phyloP scores from a whole-genome alignment of 2,797 vertebrate species.

The Chrosomus eos region DNA sequence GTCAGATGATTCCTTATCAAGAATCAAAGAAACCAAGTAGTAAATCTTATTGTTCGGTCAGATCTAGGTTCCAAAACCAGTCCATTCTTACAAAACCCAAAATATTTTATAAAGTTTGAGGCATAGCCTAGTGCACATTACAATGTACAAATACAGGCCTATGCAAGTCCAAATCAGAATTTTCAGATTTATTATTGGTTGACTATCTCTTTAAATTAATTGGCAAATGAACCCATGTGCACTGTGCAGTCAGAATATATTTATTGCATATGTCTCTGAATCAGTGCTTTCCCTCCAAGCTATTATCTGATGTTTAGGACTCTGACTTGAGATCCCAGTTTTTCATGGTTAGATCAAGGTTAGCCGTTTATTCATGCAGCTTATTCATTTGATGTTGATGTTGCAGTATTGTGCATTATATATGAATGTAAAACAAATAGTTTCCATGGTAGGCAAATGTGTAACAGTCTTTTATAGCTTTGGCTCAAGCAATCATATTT shows the following conservation, averaged over 20 bases:
- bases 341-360: neutral
- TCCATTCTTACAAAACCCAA: neutral
- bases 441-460: neutral
- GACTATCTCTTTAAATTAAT: neutral
- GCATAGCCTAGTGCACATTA: neutral
- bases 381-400: neutral
- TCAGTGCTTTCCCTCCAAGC: neutral
- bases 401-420: neutral
- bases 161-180: neutral
- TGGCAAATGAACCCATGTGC: constrained; percentile 5
- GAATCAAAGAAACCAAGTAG: neutral
- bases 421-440: neutral
- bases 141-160: neutral
- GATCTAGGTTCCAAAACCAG: neutral
- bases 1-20: constrained; percentile 18
- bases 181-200: neutral
- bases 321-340: neutral
- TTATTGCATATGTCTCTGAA: constrained; percentile 23
- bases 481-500: neutral
- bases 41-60: neutral
- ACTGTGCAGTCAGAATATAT: constrained; percentile 17
- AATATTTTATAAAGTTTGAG: neutral
- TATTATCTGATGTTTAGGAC: constrained; percentile 8
- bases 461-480: neutral
- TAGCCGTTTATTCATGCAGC: neutral